phyloP scores from a whole-genome alignment of 1,140 invertebrate species.

The Drosophila punjabiensis region DNA sequence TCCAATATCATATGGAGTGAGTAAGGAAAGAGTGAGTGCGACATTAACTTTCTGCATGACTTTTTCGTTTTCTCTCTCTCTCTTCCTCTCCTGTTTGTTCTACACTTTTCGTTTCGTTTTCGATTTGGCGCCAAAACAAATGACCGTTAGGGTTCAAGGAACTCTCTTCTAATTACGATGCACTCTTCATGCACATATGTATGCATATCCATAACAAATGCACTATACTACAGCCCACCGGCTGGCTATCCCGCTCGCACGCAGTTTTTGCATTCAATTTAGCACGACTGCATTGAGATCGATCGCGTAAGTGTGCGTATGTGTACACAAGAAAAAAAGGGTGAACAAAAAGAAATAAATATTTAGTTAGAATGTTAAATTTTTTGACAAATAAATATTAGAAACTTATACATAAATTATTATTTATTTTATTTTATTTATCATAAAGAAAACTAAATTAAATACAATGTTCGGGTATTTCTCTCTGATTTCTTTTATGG shows the following conservation, averaged over 20 bases:
- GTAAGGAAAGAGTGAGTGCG: slow-evolving; percentile 26
- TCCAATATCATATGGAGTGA: slow-evolving; percentile 6
- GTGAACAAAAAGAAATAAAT: too few species aligned
- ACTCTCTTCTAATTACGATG: slow-evolving; percentile 75
- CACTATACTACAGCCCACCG: slow-evolving; percentile 20
- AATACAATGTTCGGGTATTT: background rate
- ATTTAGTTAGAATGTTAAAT: too few species aligned
- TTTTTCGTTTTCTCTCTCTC: slow-evolving; percentile 37
- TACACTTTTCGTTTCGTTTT: slow-evolving; percentile 61
- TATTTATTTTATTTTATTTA: too few species aligned
- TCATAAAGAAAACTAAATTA: background rate
- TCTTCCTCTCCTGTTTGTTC: slow-evolving; percentile 41
- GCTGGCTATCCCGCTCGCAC: slow-evolving; percentile 7
- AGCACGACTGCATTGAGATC: slow-evolving; percentile 74
- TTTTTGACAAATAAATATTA: too few species aligned
- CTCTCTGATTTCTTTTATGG: background rate
- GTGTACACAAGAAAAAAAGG: slow-evolving; percentile 12
- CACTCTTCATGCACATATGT: slow-evolving; percentile 22
- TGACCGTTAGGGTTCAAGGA: slow-evolving; percentile 78
- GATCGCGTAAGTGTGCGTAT: slow-evolving; percentile 45
- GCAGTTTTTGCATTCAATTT: slow-evolving; percentile 62
- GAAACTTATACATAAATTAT: too few species aligned
- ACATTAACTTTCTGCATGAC: slow-evolving; percentile 51
- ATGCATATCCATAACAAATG: slow-evolving; percentile 65
- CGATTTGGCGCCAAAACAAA: slow-evolving; percentile 79